Percentiles rank a stretch among this genome's conserved stretches.
Conservation (phyloP, 2,113 vertebrate genomes). For the Prionailurus bengalensis region DNA sequence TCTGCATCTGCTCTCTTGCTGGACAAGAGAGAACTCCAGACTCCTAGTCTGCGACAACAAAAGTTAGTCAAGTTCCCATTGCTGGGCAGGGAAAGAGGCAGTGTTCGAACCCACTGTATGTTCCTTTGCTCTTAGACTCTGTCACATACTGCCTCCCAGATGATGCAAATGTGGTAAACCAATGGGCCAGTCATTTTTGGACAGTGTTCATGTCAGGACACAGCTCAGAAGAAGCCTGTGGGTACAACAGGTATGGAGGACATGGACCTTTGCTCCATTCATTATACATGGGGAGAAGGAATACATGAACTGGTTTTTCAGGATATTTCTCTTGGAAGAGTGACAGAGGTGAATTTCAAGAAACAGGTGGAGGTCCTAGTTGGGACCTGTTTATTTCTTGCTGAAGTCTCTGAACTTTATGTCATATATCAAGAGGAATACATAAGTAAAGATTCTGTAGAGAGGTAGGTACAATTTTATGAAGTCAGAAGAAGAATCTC, state of each 20-base stretch:
- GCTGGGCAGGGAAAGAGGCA: neutral
- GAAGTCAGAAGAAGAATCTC: neutral
- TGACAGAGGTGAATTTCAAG: neutral
- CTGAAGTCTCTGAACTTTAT: neutral
- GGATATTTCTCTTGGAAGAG: neutral
- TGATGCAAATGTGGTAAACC: neutral
- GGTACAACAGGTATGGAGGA: accelerated
- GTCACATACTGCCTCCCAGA: neutral
- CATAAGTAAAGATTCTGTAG: neutral
- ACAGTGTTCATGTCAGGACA: neutral
- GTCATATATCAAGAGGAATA: neutral
- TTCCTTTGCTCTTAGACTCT: neutral
- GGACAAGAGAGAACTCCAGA: too few species aligned
- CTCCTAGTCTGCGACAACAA: too few species aligned
- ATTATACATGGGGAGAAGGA: neutral
- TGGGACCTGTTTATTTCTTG: neutral
- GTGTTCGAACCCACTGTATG: neutral
- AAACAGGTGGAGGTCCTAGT: neutral
- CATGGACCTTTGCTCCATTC: neutral
- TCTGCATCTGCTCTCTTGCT: too few species aligned
- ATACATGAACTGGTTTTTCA: neutral
- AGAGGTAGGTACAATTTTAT: neutral
- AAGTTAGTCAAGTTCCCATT: neutral
- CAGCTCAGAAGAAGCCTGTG: neutral
- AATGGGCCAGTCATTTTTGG: neutral